These are phyloP conservation scores for Nomada fabriciana DNA, from an alignment of 2,888 invertebrate species.

Conservation along the genomic window DNA sequence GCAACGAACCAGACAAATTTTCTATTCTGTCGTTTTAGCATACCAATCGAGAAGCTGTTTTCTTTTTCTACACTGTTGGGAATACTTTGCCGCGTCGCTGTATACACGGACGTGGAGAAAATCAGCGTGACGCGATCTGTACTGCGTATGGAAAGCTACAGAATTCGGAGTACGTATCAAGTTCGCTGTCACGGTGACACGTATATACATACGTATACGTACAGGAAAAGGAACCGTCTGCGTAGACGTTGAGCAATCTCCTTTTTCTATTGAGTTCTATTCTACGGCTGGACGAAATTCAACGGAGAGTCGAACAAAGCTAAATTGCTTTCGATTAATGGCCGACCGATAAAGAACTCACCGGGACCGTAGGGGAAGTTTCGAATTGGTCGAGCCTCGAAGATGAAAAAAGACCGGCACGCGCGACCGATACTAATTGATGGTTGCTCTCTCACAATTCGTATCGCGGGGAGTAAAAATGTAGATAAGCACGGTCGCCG, in stretches of 20 bases:
- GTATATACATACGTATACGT: too few species aligned
- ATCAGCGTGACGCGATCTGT: too few species aligned
- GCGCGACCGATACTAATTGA: slow-evolving; percentile 39
- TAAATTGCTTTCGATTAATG: slow-evolving; percentile 24
- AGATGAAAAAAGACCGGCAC: not conserved
- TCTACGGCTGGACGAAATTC: not conserved
- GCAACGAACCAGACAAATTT: slow-evolving; percentile 10
- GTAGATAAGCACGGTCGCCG: slow-evolving; percentile 34
- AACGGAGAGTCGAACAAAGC: not conserved
- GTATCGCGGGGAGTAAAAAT: slow-evolving; percentile 15
- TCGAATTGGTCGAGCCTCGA: not conserved
- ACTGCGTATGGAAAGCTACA: too few species aligned
- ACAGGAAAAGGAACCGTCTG: not conserved
- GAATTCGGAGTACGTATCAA: too few species aligned
- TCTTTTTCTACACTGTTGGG: not conserved
- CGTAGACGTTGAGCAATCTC: not conserved
- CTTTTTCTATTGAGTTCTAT: not conserved
- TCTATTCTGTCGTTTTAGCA: slow-evolving; percentile 12
- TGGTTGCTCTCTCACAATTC: slow-evolving; percentile 32
- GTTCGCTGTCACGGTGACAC: too few species aligned
- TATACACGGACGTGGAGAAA: too few species aligned
- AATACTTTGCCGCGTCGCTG: not conserved
- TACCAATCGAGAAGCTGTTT: not conserved
- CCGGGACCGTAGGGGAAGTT: not conserved
- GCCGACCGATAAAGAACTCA: slow-evolving; percentile 8